A percentile compares a stretch with the other conserved stretches of the same genome.
Conservation (phyloP, 2,797 vertebrate genomes). For the Poliocrania exsul region DNA sequence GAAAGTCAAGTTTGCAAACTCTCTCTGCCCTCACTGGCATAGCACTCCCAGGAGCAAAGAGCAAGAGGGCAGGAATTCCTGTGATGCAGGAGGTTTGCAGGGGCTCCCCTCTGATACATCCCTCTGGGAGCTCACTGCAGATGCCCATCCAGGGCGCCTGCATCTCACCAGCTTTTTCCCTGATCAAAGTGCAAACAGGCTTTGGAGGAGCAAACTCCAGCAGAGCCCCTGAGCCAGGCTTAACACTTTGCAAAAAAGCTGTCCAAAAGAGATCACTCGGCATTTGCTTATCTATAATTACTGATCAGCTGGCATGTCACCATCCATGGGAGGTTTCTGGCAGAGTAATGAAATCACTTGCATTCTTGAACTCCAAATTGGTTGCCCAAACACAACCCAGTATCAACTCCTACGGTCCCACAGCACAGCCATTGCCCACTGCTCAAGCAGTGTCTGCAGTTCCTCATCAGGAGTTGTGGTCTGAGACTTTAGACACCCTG, state of each 20-base stretch:
- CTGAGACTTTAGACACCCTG: not conserved
- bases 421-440: not conserved
- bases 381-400: conserved; percentile 27
- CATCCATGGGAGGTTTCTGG: conserved; percentile 21
- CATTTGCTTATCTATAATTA: conserved; percentile 49
- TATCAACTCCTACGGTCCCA: not conserved
- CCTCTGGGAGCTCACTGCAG: not conserved
- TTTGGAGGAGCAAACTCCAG: not conserved
- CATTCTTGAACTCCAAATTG: conserved; percentile 32
- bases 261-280: not conserved
- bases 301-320: not conserved
- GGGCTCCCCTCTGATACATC: not conserved
- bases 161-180: not conserved
- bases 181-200: not conserved
- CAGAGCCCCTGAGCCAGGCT: not conserved
- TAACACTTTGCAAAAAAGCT: not conserved
- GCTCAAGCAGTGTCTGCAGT: not conserved
- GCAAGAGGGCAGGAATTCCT: not conserved
- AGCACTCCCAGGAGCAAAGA: not conserved
- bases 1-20: conserved; percentile 36
- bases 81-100: not conserved
- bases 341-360: conserved; percentile 8
- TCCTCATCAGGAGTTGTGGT: not conserved
- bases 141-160: not conserved
- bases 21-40: accelerated